phyloP scores from a whole-genome alignment of 2,888 invertebrate species.

The Apamea sordens region DNA sequence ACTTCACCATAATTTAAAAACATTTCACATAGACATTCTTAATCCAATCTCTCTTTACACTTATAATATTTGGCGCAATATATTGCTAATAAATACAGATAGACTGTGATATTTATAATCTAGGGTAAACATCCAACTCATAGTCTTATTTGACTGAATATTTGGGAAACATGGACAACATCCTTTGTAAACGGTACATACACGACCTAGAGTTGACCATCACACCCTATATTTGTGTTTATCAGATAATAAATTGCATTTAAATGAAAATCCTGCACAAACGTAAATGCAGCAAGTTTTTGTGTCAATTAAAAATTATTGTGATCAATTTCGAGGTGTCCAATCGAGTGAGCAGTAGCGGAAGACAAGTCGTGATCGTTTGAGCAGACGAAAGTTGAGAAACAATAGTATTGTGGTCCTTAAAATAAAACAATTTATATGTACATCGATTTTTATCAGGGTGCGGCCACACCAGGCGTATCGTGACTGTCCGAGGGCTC shows the following conservation, averaged over 20 bases:
- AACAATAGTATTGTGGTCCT: slow-evolving; percentile 59
- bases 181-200: slow-evolving; percentile 35
- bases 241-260: slow-evolving; percentile 42
- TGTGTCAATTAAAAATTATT: slow-evolving; percentile 28
- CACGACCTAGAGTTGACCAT: slow-evolving; percentile 28
- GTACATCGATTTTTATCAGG: slow-evolving; percentile 59
- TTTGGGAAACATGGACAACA: slow-evolving; percentile 40
- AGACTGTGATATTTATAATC: slow-evolving; percentile 35
- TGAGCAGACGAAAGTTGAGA: slow-evolving; percentile 74
- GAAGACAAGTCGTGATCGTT: slow-evolving; percentile 84
- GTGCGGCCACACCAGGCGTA: slow-evolving; percentile 62
- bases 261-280: slow-evolving; percentile 49
- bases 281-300: slow-evolving; percentile 63
- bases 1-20: slow-evolving; percentile 47
- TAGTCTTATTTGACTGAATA: slow-evolving; percentile 23
- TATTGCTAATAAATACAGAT: slow-evolving; percentile 72
- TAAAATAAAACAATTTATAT: slow-evolving; percentile 64
- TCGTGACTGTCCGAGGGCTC: slow-evolving; percentile 46
- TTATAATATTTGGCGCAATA: slow-evolving; percentile 77
- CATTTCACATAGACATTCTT: slow-evolving; percentile 54
- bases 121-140: slow-evolving; percentile 37
- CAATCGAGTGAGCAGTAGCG: slow-evolving; percentile 77
- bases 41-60: slow-evolving; percentile 51
- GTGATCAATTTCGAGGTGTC: slow-evolving; percentile 58
- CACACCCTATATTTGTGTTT: slow-evolving; percentile 33